These are phyloP conservation scores for Saturnia japonica DNA, from an alignment of 2,888 invertebrate species.

Conservation along the genomic window DNA sequence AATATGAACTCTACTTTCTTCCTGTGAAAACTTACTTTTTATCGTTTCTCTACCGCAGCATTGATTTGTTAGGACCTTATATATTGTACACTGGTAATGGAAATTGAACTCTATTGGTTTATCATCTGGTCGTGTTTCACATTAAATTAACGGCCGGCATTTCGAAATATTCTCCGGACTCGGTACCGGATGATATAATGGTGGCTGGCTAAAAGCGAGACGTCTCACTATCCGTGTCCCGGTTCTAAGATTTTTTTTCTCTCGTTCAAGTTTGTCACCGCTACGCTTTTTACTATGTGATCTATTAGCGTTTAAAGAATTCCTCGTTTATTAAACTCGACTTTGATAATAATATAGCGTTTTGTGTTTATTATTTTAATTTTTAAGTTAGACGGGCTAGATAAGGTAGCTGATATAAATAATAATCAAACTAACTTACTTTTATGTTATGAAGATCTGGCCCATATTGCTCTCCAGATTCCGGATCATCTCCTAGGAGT, in stretches of 20 bases:
- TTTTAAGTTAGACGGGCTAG: too few relatives aligned
- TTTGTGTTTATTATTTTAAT: neutral
- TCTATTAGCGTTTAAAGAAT: conserved; percentile 47
- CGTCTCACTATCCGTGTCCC: conserved; percentile 63
- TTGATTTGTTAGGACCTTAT: conserved; percentile 37
- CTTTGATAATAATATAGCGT: conserved; percentile 31
- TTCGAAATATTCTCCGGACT: conserved; percentile 45
- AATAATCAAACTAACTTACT: too few relatives aligned
- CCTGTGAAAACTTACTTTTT: conserved; percentile 44
- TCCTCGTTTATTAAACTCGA: conserved; percentile 41
- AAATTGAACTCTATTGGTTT: conserved; percentile 57
- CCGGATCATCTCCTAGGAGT: too few relatives aligned
- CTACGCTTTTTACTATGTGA: conserved; percentile 47
- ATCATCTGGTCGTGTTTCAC: conserved; percentile 46
- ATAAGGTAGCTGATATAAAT: too few relatives aligned
- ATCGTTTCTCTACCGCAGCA: conserved; percentile 26
- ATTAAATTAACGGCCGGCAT: conserved; percentile 42
- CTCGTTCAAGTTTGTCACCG: conserved; percentile 50
- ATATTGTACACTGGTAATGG: conserved; percentile 40
- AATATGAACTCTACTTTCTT: conserved; percentile 53
- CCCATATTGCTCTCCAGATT: too few relatives aligned
- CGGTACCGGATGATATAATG: conserved; percentile 66
- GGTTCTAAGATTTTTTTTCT: conserved; percentile 54
- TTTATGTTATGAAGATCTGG: too few relatives aligned
- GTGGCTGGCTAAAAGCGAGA: conserved; percentile 63